A percentile compares a stretch with the other conserved stretches of the same genome.
Evolutionary conservation across 2,797 vertebrate genomes (phyloP).

Genomic region (Artibeus lituratus): DNA sequence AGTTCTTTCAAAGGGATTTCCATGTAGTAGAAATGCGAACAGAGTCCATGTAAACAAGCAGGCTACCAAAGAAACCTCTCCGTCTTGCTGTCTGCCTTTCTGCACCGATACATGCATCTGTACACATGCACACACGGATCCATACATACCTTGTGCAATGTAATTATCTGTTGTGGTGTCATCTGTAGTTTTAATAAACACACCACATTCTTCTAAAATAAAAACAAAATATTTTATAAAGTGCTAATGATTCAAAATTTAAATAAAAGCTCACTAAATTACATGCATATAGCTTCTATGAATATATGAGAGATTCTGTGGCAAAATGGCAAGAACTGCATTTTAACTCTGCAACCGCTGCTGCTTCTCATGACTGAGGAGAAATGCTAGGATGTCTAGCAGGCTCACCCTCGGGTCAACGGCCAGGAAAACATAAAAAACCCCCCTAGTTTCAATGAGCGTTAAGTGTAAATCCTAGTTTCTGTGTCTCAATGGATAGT

Average conservation of each 20-base stretch:
- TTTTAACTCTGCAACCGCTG: neutral
- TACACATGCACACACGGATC: neutral
- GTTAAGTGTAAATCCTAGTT: neutral
- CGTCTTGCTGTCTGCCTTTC: neutral
- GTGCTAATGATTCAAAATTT: constrained; percentile 35
- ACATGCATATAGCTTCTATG: neutral
- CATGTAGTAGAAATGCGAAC: neutral
- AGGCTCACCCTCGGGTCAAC: neutral
- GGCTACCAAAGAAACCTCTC: neutral
- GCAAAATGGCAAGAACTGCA: neutral
- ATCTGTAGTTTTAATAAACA: constrained; percentile 91
- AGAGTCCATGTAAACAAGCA: neutral
- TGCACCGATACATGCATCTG: neutral
- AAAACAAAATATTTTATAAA: constrained; percentile 59
- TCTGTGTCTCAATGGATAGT: neutral
- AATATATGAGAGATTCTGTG: neutral
- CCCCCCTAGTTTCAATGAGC: neutral
- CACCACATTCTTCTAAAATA: constrained; percentile 90
- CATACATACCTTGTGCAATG: constrained; percentile 77
- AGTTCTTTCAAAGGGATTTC: neutral
- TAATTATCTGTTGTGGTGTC: constrained; percentile 76
- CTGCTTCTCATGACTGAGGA: neutral
- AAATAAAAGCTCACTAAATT: constrained; percentile 37
- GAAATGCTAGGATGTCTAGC: neutral
- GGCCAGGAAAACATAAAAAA: neutral